A percentile compares a stretch with the other conserved stretches of the same genome.
Evolutionary conservation across 2,113 vertebrate genomes (phyloP).

Genomic region (Platichthys stellatus): DNA sequence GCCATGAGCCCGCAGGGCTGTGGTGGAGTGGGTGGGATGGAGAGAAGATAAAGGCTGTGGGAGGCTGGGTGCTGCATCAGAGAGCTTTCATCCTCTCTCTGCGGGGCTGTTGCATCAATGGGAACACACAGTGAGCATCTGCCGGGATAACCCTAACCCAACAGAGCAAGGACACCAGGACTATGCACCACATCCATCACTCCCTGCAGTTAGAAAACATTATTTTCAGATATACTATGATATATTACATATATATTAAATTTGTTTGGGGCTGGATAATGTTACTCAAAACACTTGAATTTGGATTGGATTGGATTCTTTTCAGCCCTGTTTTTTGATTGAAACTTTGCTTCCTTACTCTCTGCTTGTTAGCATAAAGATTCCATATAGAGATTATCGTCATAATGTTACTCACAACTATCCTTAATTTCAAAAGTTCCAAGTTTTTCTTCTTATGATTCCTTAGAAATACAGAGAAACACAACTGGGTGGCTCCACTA

Average conservation of each 20-base stretch:
- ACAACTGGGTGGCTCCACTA: neutral
- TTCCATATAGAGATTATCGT: neutral
- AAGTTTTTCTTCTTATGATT: neutral
- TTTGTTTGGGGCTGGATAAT: no score
- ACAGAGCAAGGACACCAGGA: constrained; percentile 5
- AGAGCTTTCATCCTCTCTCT: constrained; percentile 63
- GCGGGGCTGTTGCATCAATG: constrained; percentile 33
- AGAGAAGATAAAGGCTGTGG: constrained; percentile 50
- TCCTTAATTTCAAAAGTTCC: neutral
- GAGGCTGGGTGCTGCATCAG: constrained; percentile 21
- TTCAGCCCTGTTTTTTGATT: no score
- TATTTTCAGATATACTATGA: neutral
- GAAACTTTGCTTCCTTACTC: no score
- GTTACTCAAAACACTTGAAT: no score
- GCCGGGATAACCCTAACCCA: constrained; percentile 21
- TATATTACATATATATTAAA: no score
- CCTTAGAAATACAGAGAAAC: neutral
- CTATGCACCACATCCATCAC: neutral
- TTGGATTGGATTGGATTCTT: no score
- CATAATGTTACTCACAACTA: neutral
- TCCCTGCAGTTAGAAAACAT: neutral
- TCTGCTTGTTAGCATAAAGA: neutral
- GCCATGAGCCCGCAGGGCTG: constrained; percentile 20
- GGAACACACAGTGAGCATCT: constrained; percentile 18
- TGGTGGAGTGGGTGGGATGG: constrained; percentile 16